Conservation (phyloP, 2,113 vertebrate species). For the Perccottus glenii region DNA sequence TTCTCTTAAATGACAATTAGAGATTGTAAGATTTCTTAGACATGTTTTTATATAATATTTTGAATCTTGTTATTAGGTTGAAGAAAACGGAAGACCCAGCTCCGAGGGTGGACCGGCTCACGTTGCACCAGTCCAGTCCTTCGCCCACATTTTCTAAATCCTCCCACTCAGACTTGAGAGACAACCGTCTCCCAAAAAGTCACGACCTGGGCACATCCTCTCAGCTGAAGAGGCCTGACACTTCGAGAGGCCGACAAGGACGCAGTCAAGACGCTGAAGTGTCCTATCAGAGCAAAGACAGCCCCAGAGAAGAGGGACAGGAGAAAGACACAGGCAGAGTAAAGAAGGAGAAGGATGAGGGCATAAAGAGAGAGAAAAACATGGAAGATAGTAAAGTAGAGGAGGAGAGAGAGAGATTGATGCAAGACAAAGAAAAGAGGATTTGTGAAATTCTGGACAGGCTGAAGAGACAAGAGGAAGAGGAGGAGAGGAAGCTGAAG, state of each 20-base stretch:
- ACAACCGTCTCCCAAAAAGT: background rate
- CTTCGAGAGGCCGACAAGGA: conserved; percentile 56
- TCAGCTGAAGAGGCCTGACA: conserved; percentile 60
- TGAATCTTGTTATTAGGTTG: conserved; percentile 24
- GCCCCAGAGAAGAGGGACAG: conserved; percentile 10
- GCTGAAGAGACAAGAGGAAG: conserved; percentile 65
- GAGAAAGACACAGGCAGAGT: conserved; percentile 16
- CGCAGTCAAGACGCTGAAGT: conserved; percentile 12
- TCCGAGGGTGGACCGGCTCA: conserved; percentile 49
- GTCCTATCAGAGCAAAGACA: background rate
- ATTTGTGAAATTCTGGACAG: conserved; percentile 44
- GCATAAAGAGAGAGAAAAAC: conserved; percentile 28
- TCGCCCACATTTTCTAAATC: conserved; percentile 35
- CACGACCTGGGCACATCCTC: conserved; percentile 7
- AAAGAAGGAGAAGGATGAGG: conserved; percentile 27
- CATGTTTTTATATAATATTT: too few relatives aligned
- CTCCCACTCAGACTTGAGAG: conserved; percentile 34
- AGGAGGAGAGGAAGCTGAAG: conserved; percentile 72
- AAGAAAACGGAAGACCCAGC: conserved; percentile 10
- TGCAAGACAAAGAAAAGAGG: conserved; percentile 59
- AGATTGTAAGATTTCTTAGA: too few relatives aligned
- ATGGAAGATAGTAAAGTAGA: conserved; percentile 32
- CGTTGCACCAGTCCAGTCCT: conserved; percentile 57
- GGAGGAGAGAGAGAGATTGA: conserved; percentile 45
- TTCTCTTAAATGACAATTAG: too few relatives aligned